Evolutionary conservation across 2,888 invertebrate genomes (phyloP).

Genomic region (Philonicus albiceps): DNA sequence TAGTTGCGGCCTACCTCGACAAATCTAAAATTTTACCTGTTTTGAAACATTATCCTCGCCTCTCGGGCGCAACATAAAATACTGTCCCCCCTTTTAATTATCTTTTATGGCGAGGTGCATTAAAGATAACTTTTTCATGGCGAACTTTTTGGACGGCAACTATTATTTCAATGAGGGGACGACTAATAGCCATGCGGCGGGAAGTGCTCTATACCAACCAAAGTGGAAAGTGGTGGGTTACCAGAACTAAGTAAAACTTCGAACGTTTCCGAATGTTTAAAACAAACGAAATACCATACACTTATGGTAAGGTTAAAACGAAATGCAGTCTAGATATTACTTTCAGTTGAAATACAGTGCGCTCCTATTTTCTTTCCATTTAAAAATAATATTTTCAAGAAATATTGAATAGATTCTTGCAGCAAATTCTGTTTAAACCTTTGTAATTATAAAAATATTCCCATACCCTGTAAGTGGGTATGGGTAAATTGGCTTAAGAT

Average conservation of each 20-base stretch:
- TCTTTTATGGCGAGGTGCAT: not conserved
- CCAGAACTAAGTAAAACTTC: not conserved
- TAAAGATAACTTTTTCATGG: not conserved
- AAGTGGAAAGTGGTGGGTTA: not conserved
- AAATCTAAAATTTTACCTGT: slow-evolving; percentile 23
- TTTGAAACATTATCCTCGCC: not conserved
- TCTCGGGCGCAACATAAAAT: not conserved
- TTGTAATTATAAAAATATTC: too few species aligned
- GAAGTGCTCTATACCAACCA: not conserved
- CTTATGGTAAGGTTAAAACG: not conserved
- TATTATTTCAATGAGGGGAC: not conserved
- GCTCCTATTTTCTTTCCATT: too few species aligned
- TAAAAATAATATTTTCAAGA: not conserved
- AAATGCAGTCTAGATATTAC: not conserved
- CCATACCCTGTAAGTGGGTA: too few species aligned
- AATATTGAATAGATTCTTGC: not conserved
- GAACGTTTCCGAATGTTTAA: not conserved
- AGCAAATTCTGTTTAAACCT: not conserved
- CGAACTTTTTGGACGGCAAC: not conserved
- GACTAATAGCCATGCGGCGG: not conserved
- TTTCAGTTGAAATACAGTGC: too few species aligned
- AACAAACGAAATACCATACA: not conserved
- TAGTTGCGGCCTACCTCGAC: not conserved
- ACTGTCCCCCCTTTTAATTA: slow-evolving; percentile 11
- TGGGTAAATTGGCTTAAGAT: too few species aligned